Conservation (phyloP, 2,113 vertebrate genomes). For the Nannobrachium achirus region DNA sequence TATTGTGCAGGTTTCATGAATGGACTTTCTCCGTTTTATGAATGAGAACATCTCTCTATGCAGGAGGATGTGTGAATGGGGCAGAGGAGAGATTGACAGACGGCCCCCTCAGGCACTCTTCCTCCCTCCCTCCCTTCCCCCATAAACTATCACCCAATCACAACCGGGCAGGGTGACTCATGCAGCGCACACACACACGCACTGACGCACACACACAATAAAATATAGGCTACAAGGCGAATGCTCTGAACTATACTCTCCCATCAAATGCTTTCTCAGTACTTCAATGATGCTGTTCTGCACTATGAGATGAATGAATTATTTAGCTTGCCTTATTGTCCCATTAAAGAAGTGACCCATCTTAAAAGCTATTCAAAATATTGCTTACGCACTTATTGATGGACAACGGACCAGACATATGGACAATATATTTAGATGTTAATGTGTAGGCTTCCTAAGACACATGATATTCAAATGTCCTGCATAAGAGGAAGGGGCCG, state of each 20-base stretch:
- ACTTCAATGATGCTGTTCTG: conserved; percentile 30
- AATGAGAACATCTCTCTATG: conserved; percentile 78
- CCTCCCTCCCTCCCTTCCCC: conserved; percentile 43
- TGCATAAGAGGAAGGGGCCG: conserved; percentile 28
- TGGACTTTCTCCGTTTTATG: conserved; percentile 85
- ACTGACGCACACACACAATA: conserved; percentile 70
- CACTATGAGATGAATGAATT: conserved; percentile 20
- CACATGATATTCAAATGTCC: conserved; percentile 45
- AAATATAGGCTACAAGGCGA: conserved; percentile 45
- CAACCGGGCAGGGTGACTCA: conserved; percentile 83
- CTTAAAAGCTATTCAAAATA: not conserved
- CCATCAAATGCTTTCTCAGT: conserved; percentile 23
- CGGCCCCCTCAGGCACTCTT: conserved; percentile 72
- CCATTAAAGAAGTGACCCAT: not conserved
- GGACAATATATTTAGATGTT: not conserved
- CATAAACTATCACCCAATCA: conserved; percentile 82
- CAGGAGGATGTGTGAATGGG: conserved; percentile 89
- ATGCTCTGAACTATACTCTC: conserved; percentile 46
- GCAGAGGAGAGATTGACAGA: conserved; percentile 86
- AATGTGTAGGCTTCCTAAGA: not conserved
- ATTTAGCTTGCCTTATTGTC: not conserved
- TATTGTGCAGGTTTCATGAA: conserved; percentile 86
- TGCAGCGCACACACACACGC: conserved; percentile 74
- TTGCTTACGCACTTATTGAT: no score
- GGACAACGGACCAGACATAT: not conserved